Base-by-base conservation (phyloP, 64 coral and sea anemone genomes). In the Platygyra sinensis region DNA sequence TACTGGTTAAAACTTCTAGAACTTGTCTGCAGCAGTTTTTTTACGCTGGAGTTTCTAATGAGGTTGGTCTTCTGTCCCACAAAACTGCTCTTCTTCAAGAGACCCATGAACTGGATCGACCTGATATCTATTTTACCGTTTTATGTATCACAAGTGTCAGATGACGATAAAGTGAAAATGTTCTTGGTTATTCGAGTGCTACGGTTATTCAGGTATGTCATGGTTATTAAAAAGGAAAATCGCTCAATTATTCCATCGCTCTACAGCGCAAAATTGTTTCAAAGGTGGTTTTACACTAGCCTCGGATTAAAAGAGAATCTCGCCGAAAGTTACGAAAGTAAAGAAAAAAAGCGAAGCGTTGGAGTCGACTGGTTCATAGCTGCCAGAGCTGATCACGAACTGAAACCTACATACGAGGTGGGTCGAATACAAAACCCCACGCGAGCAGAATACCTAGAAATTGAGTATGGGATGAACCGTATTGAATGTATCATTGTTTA, bases 51-150 rank as follows among this genome's bases (percentile, higher is more conserved):
- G 29, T 97, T 97, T 28, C 74, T 97, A 3, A 86, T 87, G 52
- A 83, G 95, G 25, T 20, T 97, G 5, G 38, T 84, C 24, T 87
- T 94, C 18, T 97, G 95, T 30, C 91, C 95, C 3, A 91, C 81
- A 10, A 97, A 94, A 73, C 12, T 88, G 0, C 72, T 83, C 13
- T 97, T 97, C 64, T 77, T 93, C 75, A 87, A 91, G 42, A 89
- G 89, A 22, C 91, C 90, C 18, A 97, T 97, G 95, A 97, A 97
- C 83, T 97, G 95, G 95, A 97, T 97, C 19, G 95, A 97, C 57
- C 82, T 97, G 80, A 88, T 97, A 85, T 83, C 95, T 7, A 90
- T 94, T 80, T 77, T 93, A 24, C 95, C 95, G 22, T 97, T 97
- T 22, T 94, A 87, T 32, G 81, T 94, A 52, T 89, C 76, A 20